A percentile compares a stretch with the other conserved stretches of the same genome.
Evolutionary conservation across 2,113 vertebrate species (phyloP).

Genomic region (Oostethus manadensis): DNA sequence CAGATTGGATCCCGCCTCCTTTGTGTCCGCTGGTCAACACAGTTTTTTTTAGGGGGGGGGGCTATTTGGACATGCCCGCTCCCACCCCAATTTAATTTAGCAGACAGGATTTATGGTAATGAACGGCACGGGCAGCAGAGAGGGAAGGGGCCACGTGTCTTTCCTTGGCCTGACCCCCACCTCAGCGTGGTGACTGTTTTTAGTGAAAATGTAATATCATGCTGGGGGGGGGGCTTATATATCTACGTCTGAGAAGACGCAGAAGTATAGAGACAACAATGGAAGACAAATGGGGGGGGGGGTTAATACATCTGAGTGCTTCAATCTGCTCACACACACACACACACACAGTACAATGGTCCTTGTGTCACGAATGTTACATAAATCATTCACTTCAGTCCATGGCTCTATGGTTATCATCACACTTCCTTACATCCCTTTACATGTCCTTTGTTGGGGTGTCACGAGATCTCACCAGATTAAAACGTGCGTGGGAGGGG

Average conservation of each 20-base stretch:
- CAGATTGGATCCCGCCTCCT: slow-evolving; percentile 63
- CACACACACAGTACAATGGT: slow-evolving; percentile 13
- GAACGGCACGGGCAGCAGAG: slow-evolving; percentile 26
- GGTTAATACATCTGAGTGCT: slow-evolving; percentile 74
- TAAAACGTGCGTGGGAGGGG: too few species aligned
- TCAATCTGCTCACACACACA: slow-evolving; percentile 61
- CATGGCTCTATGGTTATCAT: too few species aligned
- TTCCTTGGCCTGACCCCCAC: slow-evolving; percentile 31
- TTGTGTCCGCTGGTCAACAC: slow-evolving; percentile 56
- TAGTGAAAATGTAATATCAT: slow-evolving; percentile 62
- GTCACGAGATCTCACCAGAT: too few species aligned
- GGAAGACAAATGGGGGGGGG: slow-evolving; percentile 19
- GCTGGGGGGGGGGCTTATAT: slow-evolving; percentile 12
- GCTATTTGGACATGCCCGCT: slow-evolving; percentile 34
- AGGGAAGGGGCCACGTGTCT: slow-evolving; percentile 55
- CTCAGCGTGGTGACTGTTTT: slow-evolving; percentile 39
- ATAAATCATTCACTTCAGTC: too few species aligned
- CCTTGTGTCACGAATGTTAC: neutral
- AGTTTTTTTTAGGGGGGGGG: slow-evolving; percentile 29
- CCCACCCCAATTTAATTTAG: slow-evolving; percentile 68
- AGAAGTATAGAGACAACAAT: slow-evolving; percentile 71
- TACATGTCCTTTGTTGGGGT: too few species aligned
- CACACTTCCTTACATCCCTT: too few species aligned
- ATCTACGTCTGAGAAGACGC: slow-evolving; percentile 53
- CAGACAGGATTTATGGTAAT: slow-evolving; percentile 69